Conservation (phyloP, 2,888 invertebrate species). For the Epiblema foenella region DNA sequence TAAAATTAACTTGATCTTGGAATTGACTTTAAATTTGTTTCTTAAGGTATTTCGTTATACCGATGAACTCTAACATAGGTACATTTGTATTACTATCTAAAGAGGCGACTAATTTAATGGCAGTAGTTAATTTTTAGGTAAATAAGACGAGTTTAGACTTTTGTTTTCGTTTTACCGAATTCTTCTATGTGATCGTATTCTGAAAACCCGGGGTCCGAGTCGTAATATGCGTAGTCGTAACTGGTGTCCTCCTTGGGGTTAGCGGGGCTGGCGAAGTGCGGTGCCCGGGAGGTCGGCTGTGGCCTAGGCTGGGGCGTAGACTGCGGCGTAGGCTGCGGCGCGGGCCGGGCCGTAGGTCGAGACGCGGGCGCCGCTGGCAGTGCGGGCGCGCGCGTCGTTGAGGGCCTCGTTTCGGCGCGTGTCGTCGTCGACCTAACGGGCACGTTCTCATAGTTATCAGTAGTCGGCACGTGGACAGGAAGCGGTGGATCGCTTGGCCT, state of each 20-base stretch:
- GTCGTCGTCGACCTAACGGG: slow-evolving; percentile 60
- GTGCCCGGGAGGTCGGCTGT: slow-evolving; percentile 60
- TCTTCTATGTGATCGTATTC: slow-evolving; percentile 86
- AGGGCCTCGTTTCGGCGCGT: slow-evolving; percentile 52
- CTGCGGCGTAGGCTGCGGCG: neutral
- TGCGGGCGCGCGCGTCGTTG: slow-evolving; percentile 54
- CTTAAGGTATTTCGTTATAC: neutral
- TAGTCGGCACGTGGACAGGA: slow-evolving; percentile 52
- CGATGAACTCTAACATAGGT: slow-evolving; percentile 5
- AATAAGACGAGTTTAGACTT: slow-evolving; percentile 55
- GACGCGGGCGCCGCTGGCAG: slow-evolving; percentile 51
- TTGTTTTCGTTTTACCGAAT: slow-evolving; percentile 85
- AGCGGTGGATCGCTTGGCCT: slow-evolving; percentile 64
- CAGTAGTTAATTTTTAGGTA: slow-evolving; percentile 65
- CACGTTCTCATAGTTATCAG: slow-evolving; percentile 54
- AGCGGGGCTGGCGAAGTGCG: slow-evolving; percentile 68
- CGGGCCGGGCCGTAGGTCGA: slow-evolving; percentile 42
- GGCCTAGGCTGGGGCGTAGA: slow-evolving; percentile 42
- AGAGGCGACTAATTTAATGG: slow-evolving; percentile 81
- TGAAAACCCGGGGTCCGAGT: slow-evolving; percentile 86
- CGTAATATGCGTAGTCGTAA: slow-evolving; percentile 95
- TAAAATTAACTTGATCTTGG: neutral
- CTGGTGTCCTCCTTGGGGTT: slow-evolving; percentile 88
- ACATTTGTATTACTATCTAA: slow-evolving; percentile 54
- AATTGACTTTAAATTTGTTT: neutral